Conservation (phyloP, 2,888 invertebrate species). For the Drosophila macrospina region DNA sequence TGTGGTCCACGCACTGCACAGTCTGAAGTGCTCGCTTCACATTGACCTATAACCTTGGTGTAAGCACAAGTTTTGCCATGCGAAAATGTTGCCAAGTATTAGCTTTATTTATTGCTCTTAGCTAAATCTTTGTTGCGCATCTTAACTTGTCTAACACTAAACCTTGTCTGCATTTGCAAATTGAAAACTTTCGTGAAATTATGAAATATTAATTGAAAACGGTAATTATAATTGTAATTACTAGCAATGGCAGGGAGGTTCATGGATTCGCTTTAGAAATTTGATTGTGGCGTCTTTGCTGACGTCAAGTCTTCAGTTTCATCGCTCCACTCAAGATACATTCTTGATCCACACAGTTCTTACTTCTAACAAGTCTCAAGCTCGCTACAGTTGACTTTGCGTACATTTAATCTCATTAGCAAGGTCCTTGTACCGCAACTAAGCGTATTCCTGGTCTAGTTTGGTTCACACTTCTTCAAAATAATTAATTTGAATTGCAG, state of each 20-base stretch:
- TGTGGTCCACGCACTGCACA: slow-evolving; percentile 23
- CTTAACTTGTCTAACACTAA: slow-evolving; percentile 15
- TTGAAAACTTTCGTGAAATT: slow-evolving; percentile 12
- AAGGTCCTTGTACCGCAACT: neutral
- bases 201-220: slow-evolving; percentile 10
- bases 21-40: slow-evolving; percentile 6
- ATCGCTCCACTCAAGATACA: neutral
- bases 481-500: slow-evolving; percentile 32
- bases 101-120: slow-evolving; percentile 63
- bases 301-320: neutral
- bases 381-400: neutral
- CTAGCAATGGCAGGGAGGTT: neutral
- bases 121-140: slow-evolving; percentile 35
- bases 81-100: slow-evolving; percentile 18
- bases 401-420: slow-evolving; percentile 2
- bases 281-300: neutral
- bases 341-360: neutral
- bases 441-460: slow-evolving; percentile 15
- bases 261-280: neutral
- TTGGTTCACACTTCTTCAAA: slow-evolving; percentile 18
- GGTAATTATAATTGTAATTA: slow-evolving; percentile 7
- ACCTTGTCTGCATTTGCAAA: slow-evolving; percentile 2
- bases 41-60: slow-evolving; percentile 35
- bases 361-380: neutral
- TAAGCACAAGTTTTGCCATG: slow-evolving; percentile 13